Conservation (phyloP, 2,888 invertebrate genomes). For the Phalera bucephala region DNA sequence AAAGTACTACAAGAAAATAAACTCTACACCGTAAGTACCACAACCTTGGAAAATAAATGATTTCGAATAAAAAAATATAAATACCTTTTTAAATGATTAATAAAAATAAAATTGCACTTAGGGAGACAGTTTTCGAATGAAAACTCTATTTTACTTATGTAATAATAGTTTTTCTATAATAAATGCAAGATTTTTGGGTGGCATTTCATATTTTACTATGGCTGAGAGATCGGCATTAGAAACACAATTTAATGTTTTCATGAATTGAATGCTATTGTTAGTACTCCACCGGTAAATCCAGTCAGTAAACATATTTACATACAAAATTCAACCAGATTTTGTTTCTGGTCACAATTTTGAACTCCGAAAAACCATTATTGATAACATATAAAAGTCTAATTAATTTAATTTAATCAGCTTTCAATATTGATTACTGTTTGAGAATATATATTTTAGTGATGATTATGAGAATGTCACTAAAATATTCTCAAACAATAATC, state of each 20-base stretch:
- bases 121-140: constrained; percentile 55
- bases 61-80: constrained; percentile 31
- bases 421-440: no score
- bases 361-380: no score
- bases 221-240: constrained; percentile 16
- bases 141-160: constrained; percentile 52
- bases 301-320: no score
- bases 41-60: constrained; percentile 47
- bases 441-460: no score
- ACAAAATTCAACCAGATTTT: no score
- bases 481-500: no score
- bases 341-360: no score
- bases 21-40: constrained; percentile 49
- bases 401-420: no score
- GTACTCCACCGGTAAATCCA: no score
- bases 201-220: constrained; percentile 37
- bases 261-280: constrained; percentile 1
- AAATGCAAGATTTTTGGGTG: constrained; percentile 80
- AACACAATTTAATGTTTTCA: background rate
- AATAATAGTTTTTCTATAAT: constrained; percentile 56
- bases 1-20: constrained; percentile 12
- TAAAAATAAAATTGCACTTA: constrained; percentile 70
- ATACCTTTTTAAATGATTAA: constrained; percentile 38
- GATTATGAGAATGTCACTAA: no score
- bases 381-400: no score